Conservation (phyloP, 2,797 vertebrate genomes). For the Rhinatrema bivittatum region DNA sequence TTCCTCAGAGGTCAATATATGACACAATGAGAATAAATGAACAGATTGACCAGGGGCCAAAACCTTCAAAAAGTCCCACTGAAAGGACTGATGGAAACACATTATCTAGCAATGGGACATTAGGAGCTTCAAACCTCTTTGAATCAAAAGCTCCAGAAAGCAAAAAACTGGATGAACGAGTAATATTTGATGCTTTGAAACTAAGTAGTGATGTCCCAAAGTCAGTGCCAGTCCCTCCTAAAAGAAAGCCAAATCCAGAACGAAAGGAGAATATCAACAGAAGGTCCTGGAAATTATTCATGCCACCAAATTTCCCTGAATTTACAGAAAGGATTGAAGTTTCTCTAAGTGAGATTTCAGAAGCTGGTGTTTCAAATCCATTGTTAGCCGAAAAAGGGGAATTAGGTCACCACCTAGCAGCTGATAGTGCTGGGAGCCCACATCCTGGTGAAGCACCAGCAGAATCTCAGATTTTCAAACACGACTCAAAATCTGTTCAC, state of each 20-base stretch:
- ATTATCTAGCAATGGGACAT: slow-evolving; percentile 88
- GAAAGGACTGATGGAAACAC: slow-evolving; percentile 78
- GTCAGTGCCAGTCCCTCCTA: slow-evolving; percentile 62
- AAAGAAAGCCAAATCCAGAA: slow-evolving; percentile 52
- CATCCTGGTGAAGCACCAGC: slow-evolving; percentile 34
- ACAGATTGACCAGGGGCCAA: slow-evolving; percentile 93
- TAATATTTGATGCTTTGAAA: slow-evolving; percentile 94
- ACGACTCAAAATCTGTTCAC: slow-evolving; percentile 35
- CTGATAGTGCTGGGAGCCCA: slow-evolving; percentile 35
- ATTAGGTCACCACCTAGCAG: slow-evolving; percentile 56
- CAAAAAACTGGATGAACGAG: slow-evolving; percentile 85
- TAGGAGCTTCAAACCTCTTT: slow-evolving; percentile 70
- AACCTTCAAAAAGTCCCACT: slow-evolving; percentile 85
- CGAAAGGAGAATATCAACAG: slow-evolving; percentile 88
- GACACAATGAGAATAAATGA: slow-evolving; percentile 98
- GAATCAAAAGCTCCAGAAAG: slow-evolving; percentile 65
- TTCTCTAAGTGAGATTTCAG: slow-evolving; percentile 68
- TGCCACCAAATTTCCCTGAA: slow-evolving; percentile 89
- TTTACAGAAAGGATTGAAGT: slow-evolving; percentile 89
- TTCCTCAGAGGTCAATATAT: slow-evolving; percentile 93
- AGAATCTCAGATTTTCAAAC: slow-evolving; percentile 51
- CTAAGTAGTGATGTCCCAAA: slow-evolving; percentile 82
- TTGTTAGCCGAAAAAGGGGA: slow-evolving; percentile 74
- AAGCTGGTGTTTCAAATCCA: slow-evolving; percentile 54
- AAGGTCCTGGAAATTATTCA: slow-evolving; percentile 94